Conservation (phyloP, 2,888 invertebrate species). For the Philonicus albiceps region DNA sequence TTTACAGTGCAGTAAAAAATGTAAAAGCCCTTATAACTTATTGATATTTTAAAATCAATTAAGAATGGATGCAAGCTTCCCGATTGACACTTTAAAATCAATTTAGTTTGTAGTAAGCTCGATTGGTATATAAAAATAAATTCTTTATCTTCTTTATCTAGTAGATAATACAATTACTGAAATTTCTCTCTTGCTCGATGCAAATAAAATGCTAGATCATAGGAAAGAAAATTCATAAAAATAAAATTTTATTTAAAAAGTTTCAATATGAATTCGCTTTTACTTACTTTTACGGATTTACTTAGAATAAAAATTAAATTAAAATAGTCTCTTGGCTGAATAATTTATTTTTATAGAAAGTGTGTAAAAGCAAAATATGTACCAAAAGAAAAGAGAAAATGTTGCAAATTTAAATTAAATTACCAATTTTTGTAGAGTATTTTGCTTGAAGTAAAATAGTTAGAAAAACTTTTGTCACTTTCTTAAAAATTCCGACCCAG, state of each 20-base stretch:
- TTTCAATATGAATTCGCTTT: too few relatives aligned
- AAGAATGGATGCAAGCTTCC: not conserved
- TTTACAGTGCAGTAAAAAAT: not conserved
- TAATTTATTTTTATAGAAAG: not conserved
- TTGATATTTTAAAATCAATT: not conserved
- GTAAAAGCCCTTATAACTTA: not conserved
- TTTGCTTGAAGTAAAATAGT: not conserved
- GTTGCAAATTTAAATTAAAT: not conserved
- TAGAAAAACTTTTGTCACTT: not conserved
- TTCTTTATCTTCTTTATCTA: not conserved
- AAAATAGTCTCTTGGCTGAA: not conserved
- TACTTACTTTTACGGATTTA: not conserved
- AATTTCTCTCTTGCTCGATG: too few relatives aligned
- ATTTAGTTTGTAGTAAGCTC: not conserved
- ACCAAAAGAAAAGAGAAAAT: not conserved
- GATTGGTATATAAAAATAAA: not conserved
- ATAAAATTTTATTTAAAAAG: too few relatives aligned
- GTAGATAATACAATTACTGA: too few relatives aligned
- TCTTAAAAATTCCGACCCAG: not conserved
- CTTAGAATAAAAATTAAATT: not conserved
- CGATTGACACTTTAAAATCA: not conserved
- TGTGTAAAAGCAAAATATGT: not conserved
- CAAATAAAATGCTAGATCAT: too few relatives aligned
- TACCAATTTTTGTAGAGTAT: not conserved
- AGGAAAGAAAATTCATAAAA: too few relatives aligned